A percentile compares a stretch with the other conserved stretches of the same genome.
phyloP scores from a whole-genome alignment of 1,140 invertebrate genomes.

The Drosophila murphyi region DNA sequence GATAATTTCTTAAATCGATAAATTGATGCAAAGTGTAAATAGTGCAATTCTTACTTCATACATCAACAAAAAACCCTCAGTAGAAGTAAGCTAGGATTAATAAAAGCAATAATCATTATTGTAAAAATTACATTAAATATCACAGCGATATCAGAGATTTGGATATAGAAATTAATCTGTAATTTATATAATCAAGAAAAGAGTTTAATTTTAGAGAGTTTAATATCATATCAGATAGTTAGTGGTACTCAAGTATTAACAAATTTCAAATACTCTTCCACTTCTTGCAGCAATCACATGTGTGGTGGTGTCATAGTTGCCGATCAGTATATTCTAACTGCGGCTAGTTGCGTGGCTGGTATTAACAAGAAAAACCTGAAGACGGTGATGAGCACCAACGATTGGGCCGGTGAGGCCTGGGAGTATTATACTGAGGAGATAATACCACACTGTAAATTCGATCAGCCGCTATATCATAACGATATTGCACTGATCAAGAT shows the following conservation, averaged over 20 bases:
- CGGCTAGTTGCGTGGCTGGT: conserved; percentile 84
- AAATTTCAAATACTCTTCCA: background rate
- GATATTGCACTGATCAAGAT: conserved; percentile 86
- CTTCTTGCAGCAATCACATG: conserved; percentile 72
- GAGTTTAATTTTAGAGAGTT: too few species aligned
- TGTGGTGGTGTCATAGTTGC: conserved; percentile 84
- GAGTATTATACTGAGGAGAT: conserved; percentile 63
- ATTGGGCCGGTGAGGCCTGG: conserved; percentile 62
- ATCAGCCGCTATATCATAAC: conserved; percentile 82
- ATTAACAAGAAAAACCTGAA: conserved; percentile 48
- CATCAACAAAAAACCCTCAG: too few species aligned
- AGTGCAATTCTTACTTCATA: background rate
- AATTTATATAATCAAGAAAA: too few species aligned
- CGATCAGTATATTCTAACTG: conserved; percentile 82
- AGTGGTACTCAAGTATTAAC: too few species aligned
- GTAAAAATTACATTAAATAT: too few species aligned
- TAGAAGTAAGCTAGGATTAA: too few species aligned
- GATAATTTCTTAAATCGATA: background rate
- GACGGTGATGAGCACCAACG: conserved; percentile 71
- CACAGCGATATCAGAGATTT: too few species aligned
- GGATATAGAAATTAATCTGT: too few species aligned
- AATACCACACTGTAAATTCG: conserved; percentile 72
- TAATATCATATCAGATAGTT: too few species aligned
- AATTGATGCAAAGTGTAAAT: background rate
- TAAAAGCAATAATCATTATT: too few species aligned